Conservation (phyloP, 2,797 vertebrate genomes). For the Pyrocephalus nanus region DNA sequence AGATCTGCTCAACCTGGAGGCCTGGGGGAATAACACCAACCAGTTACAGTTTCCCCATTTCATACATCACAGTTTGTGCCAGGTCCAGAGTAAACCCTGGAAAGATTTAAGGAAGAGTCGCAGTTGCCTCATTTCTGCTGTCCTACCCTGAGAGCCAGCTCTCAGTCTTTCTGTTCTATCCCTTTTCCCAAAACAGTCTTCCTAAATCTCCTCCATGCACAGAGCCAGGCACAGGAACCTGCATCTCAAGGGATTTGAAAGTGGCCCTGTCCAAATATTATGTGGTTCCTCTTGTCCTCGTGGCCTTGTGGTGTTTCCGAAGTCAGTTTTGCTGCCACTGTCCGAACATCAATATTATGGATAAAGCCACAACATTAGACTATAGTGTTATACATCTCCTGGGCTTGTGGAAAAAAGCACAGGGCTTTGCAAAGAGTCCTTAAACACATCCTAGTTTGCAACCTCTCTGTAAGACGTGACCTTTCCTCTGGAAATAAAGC, state of each 20-base stretch:
- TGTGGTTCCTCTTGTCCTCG: not conserved
- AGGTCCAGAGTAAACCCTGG: not conserved
- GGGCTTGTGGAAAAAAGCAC: not conserved
- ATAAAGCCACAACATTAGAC: not conserved
- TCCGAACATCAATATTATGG: not conserved
- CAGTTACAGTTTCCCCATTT: not conserved
- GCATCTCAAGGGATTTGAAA: not conserved
- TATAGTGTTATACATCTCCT: not conserved
- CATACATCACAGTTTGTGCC: not conserved
- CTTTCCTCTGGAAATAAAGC: slow-evolving; percentile 41
- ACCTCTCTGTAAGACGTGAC: not conserved
- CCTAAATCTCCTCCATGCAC: not conserved
- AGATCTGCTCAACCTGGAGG: slow-evolving; percentile 31
- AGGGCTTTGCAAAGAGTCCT: not conserved
- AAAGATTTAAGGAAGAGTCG: not conserved
- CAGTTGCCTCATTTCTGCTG: not conserved
- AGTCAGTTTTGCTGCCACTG: not conserved
- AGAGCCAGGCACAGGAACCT: rapidly evolving
- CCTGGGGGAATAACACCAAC: not conserved
- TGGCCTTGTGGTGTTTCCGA: not conserved
- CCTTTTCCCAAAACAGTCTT: not conserved
- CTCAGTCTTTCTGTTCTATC: not conserved
- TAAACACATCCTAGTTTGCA: not conserved
- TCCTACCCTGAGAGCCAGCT: not conserved
- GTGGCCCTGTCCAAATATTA: not conserved